Base-by-base conservation (phyloP, 2,113 vertebrate genomes). In the Eidolon helvum region DNA sequence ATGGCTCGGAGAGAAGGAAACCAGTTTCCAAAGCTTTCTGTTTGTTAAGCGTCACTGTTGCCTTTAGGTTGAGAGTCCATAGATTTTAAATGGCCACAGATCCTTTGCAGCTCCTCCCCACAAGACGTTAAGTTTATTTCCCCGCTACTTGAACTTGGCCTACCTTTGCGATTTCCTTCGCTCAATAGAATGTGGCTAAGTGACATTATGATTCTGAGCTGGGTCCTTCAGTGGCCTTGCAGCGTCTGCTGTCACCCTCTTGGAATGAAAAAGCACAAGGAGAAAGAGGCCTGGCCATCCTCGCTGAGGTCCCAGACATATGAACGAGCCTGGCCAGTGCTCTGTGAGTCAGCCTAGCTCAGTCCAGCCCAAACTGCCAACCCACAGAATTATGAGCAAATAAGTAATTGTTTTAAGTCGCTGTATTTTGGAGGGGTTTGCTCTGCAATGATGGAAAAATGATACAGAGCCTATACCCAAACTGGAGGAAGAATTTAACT, bases 361-460 rank as follows among this genome's bases (percentile, higher is more conserved):
- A 65, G 28, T 26, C 77, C 30, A 48, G 10, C 14, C 40, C 65
- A 48, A 38, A 95, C 57, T 50, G 26, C 74, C 65, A 79, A 59
- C 48, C 90, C 85, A 71, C 43, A 68, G 35, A 80, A 88, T 55
- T 33, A 5, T 33, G 7, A 90, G 30, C 45, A 80, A 61, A 61
- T 24, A 68, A 63, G 59, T 61, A 35, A 65, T 43, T 59, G 43
- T 87, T 92, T 80, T 28, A 83, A 94, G 61, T 82, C 65, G 43
- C 50, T 50, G 38, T 33, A 30, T 45, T 91, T 82, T 85, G 57
- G 77, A 93, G 75, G 86, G n/a, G 50, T 86, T 86, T 93, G 16
- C 61, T 45, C 48, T 24, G 30, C 66, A 86, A 88, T 61, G 66
- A 87, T n/a, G 57, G 43, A 90, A 96, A 97, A 89, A 86, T 43